phyloP scores from a whole-genome alignment of 1,140 invertebrate genomes.

The Camponotus floridanus region DNA sequence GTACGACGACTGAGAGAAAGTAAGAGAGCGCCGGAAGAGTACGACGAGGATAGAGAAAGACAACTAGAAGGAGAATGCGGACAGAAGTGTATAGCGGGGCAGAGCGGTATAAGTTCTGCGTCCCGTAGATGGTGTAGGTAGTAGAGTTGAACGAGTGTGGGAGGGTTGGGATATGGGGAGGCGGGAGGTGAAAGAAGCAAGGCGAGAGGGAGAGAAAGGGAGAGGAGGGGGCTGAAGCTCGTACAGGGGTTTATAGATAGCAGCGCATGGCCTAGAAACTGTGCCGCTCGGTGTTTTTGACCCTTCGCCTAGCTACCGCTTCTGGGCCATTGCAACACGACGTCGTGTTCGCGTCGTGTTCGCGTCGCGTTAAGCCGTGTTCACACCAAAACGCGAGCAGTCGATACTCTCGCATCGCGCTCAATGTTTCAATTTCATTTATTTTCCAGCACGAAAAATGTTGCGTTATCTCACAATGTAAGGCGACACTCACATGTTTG shows the following conservation, averaged over 20 bases:
- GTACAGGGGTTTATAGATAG: slow-evolving; percentile 86
- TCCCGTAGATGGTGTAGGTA: slow-evolving; percentile 73
- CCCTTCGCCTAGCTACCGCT: slow-evolving; percentile 86
- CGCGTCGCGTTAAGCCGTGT: slow-evolving; percentile 70
- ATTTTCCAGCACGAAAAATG: neutral
- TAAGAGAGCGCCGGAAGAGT: slow-evolving; percentile 43
- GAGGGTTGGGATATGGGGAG: neutral
- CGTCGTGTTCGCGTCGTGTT: slow-evolving; percentile 64
- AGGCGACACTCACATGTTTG: neutral
- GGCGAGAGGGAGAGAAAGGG: slow-evolving; percentile 43
- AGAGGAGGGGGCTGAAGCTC: slow-evolving; percentile 73
- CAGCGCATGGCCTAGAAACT: slow-evolving; percentile 86
- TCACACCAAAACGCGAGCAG: slow-evolving; percentile 58
- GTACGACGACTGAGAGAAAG: slow-evolving; percentile 61
- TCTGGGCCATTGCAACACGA: slow-evolving; percentile 82
- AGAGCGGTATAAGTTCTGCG: slow-evolving; percentile 57
- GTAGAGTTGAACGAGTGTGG: slow-evolving; percentile 69
- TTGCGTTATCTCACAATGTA: too few relatives aligned
- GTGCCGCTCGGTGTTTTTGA: slow-evolving; percentile 86
- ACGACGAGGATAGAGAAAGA: slow-evolving; percentile 34
- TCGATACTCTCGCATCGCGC: neutral
- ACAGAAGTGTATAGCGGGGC: slow-evolving; percentile 31
- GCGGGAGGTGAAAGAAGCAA: slow-evolving; percentile 38
- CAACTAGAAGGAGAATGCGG: slow-evolving; percentile 42
- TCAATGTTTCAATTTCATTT: neutral